Evolutionary conservation across 2,888 invertebrate genomes (phyloP).

Genomic region (Crematogaster levior): DNA sequence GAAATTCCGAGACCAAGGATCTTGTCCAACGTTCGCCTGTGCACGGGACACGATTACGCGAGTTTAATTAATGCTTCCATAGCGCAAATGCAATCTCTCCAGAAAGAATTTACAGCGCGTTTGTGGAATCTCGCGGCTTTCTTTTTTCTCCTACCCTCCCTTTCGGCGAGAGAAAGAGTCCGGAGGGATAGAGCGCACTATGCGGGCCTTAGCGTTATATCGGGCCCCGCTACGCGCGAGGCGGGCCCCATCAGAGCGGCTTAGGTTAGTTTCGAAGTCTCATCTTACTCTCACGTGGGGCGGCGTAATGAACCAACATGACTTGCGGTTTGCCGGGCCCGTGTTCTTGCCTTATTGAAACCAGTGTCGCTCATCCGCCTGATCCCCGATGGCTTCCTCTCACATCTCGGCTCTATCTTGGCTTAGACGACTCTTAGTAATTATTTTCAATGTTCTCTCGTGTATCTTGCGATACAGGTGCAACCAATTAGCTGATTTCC

Average conservation of each 20-base stretch:
- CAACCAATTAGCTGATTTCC: constrained; percentile 39
- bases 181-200: constrained; percentile 55
- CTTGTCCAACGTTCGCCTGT: constrained; percentile 50
- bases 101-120: constrained; percentile 69
- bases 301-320: constrained; percentile 84
- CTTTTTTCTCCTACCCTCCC: not conserved
- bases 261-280: constrained; percentile 78
- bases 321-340: constrained; percentile 82
- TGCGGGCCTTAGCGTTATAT: constrained; percentile 61
- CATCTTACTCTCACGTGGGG: constrained; percentile 83
- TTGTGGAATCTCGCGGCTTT: constrained; percentile 56
- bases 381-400: constrained; percentile 40
- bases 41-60: constrained; percentile 47
- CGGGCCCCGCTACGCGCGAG: constrained; percentile 70
- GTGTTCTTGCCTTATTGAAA: constrained; percentile 85
- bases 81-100: constrained; percentile 67
- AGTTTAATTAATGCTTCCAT: constrained; percentile 71
- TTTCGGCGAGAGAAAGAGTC: constrained; percentile 41
- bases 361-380: constrained; percentile 83
- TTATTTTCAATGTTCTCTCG: constrained; percentile 25
- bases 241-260: constrained; percentile 74
- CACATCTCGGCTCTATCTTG: constrained; percentile 9
- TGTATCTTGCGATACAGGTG: constrained; percentile 16
- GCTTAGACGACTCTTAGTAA: constrained; percentile 7
- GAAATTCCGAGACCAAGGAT: constrained; percentile 46